phyloP scores from a whole-genome alignment of 2,888 invertebrate genomes.

The Ophion obscuratus region DNA sequence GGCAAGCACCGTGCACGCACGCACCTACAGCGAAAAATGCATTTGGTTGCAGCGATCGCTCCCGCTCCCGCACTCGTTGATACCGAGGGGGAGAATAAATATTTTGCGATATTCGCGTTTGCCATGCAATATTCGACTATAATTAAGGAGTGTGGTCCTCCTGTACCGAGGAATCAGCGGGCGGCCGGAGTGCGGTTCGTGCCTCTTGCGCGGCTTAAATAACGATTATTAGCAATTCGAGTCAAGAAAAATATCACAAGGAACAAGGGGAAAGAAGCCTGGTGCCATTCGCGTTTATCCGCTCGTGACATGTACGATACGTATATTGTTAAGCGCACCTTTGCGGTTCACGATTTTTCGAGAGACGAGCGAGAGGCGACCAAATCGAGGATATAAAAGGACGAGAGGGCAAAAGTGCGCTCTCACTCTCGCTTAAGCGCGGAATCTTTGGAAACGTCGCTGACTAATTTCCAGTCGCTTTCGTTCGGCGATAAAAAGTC shows the following conservation, averaged over 20 bases:
- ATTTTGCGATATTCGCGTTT: slow-evolving; percentile 59
- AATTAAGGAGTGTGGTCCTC: slow-evolving; percentile 58
- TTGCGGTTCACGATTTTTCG: slow-evolving; percentile 3
- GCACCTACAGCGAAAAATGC: slow-evolving; percentile 26
- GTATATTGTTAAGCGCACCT: background rate
- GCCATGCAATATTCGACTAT: slow-evolving; percentile 59
- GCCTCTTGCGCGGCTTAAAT: slow-evolving; percentile 36
- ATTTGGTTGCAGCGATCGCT: slow-evolving; percentile 38
- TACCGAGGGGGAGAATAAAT: background rate
- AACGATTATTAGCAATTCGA: slow-evolving; percentile 62
- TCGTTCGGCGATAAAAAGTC: slow-evolving; percentile 77
- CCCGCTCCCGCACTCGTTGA: background rate
- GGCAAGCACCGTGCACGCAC: slow-evolving; percentile 7
- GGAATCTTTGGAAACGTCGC: slow-evolving; percentile 73
- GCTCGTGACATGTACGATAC: background rate
- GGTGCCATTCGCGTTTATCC: slow-evolving; percentile 19
- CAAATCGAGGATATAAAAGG: slow-evolving; percentile 48
- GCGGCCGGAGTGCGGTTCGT: slow-evolving; percentile 1
- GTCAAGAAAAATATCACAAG: slow-evolving; percentile 48
- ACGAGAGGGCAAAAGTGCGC: slow-evolving; percentile 38
- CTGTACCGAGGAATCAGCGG: slow-evolving; percentile 25
- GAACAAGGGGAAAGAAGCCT: slow-evolving; percentile 21
- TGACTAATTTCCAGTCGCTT: slow-evolving; percentile 78
- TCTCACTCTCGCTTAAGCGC: slow-evolving; percentile 36
- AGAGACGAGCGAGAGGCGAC: slow-evolving; percentile 36